Conservation (phyloP, 2,797 vertebrate genomes). For the Hybognathus amarus region DNA sequence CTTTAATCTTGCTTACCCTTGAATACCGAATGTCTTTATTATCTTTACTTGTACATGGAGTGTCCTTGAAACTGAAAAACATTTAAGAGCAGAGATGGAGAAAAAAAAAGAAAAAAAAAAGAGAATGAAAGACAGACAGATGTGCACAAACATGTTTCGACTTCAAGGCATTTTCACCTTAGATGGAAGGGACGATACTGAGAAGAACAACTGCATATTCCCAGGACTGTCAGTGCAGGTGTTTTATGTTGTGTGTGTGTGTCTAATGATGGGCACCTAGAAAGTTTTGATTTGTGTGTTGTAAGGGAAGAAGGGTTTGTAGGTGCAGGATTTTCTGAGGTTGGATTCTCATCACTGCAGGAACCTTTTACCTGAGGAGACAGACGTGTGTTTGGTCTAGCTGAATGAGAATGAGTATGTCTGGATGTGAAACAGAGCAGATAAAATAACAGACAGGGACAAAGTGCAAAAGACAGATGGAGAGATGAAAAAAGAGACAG, state of each 20-base stretch:
- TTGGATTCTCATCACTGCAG: background rate
- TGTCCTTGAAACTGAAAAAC: conserved; percentile 26
- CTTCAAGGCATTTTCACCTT: conserved; percentile 19
- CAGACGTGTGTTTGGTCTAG: conserved; percentile 20
- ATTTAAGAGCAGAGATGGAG: background rate
- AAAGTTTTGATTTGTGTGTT: conserved; percentile 20
- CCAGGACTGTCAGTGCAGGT: conserved; percentile 25
- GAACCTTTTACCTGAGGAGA: conserved; percentile 27
- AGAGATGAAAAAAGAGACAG: conserved; percentile 34
- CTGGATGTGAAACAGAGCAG: conserved; percentile 31
- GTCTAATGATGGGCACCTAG: conserved; percentile 3
- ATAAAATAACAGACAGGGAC: conserved; percentile 11
- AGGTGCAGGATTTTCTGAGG: conserved; percentile 8
- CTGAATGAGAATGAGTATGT: conserved; percentile 29
- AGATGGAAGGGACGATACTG: conserved; percentile 5
- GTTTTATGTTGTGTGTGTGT: conserved; percentile 28
- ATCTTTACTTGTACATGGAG: background rate
- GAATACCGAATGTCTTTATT: background rate
- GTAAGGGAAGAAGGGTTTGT: background rate
- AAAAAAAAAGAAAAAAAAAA: background rate
- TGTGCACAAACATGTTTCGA: conserved; percentile 40
- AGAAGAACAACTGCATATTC: conserved; percentile 22
- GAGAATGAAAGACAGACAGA: conserved; percentile 6
- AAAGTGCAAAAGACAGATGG: conserved; percentile 20
- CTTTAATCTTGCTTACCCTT: conserved; percentile 21